Base-by-base conservation (phyloP, 2,888 invertebrate species). In the Isotomurus palustris region DNA sequence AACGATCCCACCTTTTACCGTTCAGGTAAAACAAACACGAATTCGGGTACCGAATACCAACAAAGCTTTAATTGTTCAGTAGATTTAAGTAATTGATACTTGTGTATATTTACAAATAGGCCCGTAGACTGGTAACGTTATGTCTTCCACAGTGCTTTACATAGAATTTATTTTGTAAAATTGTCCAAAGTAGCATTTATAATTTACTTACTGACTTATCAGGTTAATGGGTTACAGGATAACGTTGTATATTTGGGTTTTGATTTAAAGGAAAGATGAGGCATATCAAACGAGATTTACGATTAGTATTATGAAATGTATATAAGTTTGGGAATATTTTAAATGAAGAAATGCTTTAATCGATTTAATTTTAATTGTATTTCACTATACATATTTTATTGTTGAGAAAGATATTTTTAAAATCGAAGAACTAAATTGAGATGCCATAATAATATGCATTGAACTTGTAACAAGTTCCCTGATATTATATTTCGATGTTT, bases 1-100 rank as follows among this genome's bases (percentile, higher is more conserved):
- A 29, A 32, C 4, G 28, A 62, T 60, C 60, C 62, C 58, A 66
- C 58, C 62, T 56, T 53, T 40, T 10, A 40, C 38, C 47, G 21
- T 41, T n/a, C 10, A 47, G 43, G 27, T 35, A 44, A 45, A 45
- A 32, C 24, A 45, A 29, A 14, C 10, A 17, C 19, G 25, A n/a
- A 19, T n/a, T 29, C 47, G 47, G 27, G 27, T 47, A 47, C 29
- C 17, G 17, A 47, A 10, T 47, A 22, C 24, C 12, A 22, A 43
- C 43, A 29, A 47, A 47, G 47, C 47, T 47, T 47, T 47, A 47
- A 47, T 47, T 43, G n/a, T n/a, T n/a, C n/a, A n/a, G n/a, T n/a
- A n/a, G n/a, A n/a, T 14, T 32, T 32, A 8, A 32, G 32, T 8
- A 10, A 10, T 32, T 14, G 8, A 32, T 14, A 32, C 32, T 10